Conservation (phyloP, 2,888 invertebrate species). For the Criorhina ranunculi region DNA sequence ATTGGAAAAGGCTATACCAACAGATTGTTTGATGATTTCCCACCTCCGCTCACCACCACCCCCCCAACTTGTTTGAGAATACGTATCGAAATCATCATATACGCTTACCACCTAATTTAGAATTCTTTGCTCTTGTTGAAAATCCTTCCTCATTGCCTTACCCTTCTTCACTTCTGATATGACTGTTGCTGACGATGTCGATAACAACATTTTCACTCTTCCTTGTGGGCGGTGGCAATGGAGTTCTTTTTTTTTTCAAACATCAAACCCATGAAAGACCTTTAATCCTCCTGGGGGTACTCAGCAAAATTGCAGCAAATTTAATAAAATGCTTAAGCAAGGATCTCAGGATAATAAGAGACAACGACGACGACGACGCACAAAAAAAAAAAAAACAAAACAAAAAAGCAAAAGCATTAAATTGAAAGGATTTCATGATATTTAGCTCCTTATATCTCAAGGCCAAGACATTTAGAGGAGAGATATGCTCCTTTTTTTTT, state of each 20-base stretch:
- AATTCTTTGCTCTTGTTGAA: slow-evolving; percentile 9
- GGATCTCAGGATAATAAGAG: slow-evolving; percentile 38
- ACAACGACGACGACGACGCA: background rate
- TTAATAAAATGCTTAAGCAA: slow-evolving; percentile 41
- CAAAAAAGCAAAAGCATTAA: slow-evolving; percentile 4
- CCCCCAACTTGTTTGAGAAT: no score
- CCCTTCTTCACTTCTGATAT: background rate
- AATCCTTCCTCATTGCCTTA: background rate
- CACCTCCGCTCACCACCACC: background rate
- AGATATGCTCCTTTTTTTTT: background rate
- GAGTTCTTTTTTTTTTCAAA: slow-evolving; percentile 4
- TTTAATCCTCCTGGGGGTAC: slow-evolving; percentile 56
- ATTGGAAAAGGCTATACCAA: no score
- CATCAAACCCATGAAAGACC: slow-evolving; percentile 33
- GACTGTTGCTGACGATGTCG: slow-evolving; percentile 15
- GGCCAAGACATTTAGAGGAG: slow-evolving; percentile 19
- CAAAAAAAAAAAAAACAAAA: background rate
- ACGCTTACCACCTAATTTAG: background rate
- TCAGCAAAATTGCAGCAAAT: slow-evolving; percentile 53
- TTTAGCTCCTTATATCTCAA: slow-evolving; percentile 25
- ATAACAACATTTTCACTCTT: background rate
- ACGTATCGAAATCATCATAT: background rate
- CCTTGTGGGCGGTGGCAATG: background rate
- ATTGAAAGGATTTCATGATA: slow-evolving; percentile 36
- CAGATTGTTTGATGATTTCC: slow-evolving; percentile 5